Percentiles rank a stretch among this genome's conserved stretches.
Evolutionary conservation across 2,888 invertebrate species (phyloP).

Genomic region (Lycocerus yunnanus): DNA sequence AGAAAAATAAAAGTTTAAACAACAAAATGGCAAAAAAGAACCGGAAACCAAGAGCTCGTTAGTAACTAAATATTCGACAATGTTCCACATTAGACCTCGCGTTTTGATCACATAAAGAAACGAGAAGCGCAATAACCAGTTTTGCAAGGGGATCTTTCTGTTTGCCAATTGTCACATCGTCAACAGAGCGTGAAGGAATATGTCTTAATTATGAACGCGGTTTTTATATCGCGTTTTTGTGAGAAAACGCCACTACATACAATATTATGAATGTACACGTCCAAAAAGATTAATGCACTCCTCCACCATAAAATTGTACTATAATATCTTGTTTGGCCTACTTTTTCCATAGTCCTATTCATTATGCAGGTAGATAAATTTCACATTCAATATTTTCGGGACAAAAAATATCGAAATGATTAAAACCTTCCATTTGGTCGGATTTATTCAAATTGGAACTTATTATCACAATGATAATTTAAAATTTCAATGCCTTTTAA

Average conservation of each 20-base stretch:
- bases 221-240: slow-evolving; percentile 31
- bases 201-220: slow-evolving; percentile 33
- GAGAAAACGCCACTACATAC: slow-evolving; percentile 23
- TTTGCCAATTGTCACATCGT: slow-evolving; percentile 30
- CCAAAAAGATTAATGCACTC: slow-evolving; percentile 22
- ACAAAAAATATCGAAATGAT: neutral
- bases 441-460: neutral
- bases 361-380: neutral
- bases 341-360: neutral
- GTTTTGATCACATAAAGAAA: slow-evolving; percentile 23
- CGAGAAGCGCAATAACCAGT: slow-evolving; percentile 23
- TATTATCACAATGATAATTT: neutral
- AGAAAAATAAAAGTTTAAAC: neutral
- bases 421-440: neutral
- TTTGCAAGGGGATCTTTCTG: slow-evolving; percentile 21
- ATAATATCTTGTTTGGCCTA: slow-evolving; percentile 11
- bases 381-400: neutral
- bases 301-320: slow-evolving; percentile 6
- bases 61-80: slow-evolving; percentile 35
- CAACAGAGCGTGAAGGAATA: slow-evolving; percentile 31
- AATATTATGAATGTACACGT: slow-evolving; percentile 30
- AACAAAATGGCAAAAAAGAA: slow-evolving; percentile 12
- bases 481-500: neutral
- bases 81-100: slow-evolving; percentile 27
- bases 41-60: slow-evolving; percentile 36